phyloP scores from a whole-genome alignment of 2,113 vertebrate genomes.

The Heloderma charlesbogerti region DNA sequence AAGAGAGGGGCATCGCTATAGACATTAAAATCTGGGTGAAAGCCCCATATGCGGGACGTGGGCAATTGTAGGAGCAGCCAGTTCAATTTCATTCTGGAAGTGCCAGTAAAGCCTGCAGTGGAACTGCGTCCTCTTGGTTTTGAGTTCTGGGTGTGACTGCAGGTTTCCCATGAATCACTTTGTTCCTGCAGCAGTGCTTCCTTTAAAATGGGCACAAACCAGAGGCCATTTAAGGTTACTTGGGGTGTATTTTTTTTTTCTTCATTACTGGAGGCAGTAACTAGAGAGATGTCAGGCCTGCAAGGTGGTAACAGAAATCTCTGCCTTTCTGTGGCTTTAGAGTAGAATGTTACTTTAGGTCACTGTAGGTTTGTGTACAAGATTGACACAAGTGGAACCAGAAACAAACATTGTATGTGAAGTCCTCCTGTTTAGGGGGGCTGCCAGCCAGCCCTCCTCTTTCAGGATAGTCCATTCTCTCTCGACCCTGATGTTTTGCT shows the following conservation, averaged over 20 bases:
- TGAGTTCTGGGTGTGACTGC: background rate
- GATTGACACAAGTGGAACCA: background rate
- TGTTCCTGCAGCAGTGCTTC: background rate
- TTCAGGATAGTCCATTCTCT: background rate
- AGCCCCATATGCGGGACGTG: background rate
- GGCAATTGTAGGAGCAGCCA: background rate
- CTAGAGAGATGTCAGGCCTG: background rate
- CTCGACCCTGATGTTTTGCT: too few species aligned
- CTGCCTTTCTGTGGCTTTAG: background rate
- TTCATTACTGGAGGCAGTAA: background rate
- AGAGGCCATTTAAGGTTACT: background rate
- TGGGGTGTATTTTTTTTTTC: too few species aligned
- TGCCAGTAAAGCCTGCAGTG: too few species aligned
- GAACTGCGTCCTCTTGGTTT: background rate
- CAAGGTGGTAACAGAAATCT: background rate
- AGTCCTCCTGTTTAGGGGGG: background rate
- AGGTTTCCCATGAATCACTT: background rate
- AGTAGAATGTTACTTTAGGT: background rate
- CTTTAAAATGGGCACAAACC: background rate
- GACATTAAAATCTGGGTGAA: background rate
- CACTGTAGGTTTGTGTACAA: too few species aligned
- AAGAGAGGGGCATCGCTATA: background rate
- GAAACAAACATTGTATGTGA: background rate
- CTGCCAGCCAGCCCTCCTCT: background rate
- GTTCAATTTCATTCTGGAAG: background rate